A percentile compares a stretch with the other conserved stretches of the same genome.
These are phyloP conservation scores for Galeopterus variegatus DNA, from an alignment of 2,113 vertebrate genomes.

Conservation along the genomic window DNA sequence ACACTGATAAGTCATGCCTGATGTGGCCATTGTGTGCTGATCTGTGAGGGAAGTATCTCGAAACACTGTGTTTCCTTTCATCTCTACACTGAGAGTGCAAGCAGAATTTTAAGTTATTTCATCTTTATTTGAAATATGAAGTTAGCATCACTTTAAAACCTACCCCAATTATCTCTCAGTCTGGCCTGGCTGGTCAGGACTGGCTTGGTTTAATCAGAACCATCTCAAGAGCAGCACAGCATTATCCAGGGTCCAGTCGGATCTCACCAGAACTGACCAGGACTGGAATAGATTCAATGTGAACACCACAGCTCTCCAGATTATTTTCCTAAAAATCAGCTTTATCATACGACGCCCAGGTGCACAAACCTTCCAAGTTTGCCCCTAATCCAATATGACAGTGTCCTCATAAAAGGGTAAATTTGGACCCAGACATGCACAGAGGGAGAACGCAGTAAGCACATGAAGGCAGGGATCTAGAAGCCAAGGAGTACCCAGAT, in stretches of 20 bases:
- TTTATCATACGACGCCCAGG: too few species aligned
- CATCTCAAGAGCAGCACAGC: accelerated
- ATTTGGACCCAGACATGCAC: background rate
- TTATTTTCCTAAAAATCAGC: background rate
- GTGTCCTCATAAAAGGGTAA: background rate
- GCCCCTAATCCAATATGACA: background rate
- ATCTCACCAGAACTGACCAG: background rate
- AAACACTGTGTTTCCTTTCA: background rate
- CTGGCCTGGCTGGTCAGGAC: background rate
- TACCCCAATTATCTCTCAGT: background rate
- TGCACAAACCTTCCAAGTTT: background rate
- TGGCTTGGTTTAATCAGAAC: background rate
- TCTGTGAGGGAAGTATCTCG: background rate
- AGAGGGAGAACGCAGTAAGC: too few species aligned
- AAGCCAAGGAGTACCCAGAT: too few species aligned
- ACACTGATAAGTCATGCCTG: background rate
- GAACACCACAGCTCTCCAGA: background rate
- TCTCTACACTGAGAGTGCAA: background rate
- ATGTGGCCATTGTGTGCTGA: background rate
- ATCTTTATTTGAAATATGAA: background rate
- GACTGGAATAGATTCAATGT: background rate
- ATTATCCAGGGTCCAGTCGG: accelerated
- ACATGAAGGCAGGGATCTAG: too few species aligned
- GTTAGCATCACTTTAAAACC: background rate
- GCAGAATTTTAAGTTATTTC: background rate